A percentile compares a stretch with the other conserved stretches of the same genome.
phyloP scores from a whole-genome alignment of 2,113 vertebrate genomes.

The Lophius piscatorius region DNA sequence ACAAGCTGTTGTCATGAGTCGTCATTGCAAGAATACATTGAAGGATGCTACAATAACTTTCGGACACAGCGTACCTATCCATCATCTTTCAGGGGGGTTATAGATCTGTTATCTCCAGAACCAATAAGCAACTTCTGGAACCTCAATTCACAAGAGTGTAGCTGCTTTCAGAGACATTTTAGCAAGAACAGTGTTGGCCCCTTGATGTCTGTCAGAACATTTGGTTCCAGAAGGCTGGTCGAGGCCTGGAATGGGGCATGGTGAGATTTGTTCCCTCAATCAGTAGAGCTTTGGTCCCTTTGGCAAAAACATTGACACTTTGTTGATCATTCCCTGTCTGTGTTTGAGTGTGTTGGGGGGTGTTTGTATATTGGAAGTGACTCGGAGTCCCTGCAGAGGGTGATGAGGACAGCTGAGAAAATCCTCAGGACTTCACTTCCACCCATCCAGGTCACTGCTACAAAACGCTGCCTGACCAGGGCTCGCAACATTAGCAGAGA shows the following conservation, averaged over 20 bases:
- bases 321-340: slow-evolving; percentile 26
- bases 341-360: neutral
- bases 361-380: slow-evolving; percentile 8
- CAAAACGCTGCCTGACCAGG: too few species aligned
- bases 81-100: neutral
- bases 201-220: slow-evolving; percentile 58
- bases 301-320: slow-evolving; percentile 48
- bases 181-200: slow-evolving; percentile 22
- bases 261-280: slow-evolving; percentile 56
- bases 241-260: slow-evolving; percentile 20
- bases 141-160: slow-evolving; percentile 16
- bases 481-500: too few species aligned
- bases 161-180: slow-evolving; percentile 28
- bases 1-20: too few species aligned
- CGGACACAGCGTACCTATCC: too few species aligned
- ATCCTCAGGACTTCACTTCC: too few species aligned
- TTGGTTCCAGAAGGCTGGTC: slow-evolving; percentile 46
- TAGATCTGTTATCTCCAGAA: neutral
- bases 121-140: slow-evolving; percentile 3
- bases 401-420: too few species aligned
- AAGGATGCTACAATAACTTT: too few species aligned
- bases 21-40: too few species aligned
- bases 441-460: too few species aligned
- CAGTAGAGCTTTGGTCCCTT: slow-evolving; percentile 68
- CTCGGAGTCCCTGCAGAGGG: too few species aligned